Conservation (phyloP, 2,888 invertebrate species). For the Nineta flava region DNA sequence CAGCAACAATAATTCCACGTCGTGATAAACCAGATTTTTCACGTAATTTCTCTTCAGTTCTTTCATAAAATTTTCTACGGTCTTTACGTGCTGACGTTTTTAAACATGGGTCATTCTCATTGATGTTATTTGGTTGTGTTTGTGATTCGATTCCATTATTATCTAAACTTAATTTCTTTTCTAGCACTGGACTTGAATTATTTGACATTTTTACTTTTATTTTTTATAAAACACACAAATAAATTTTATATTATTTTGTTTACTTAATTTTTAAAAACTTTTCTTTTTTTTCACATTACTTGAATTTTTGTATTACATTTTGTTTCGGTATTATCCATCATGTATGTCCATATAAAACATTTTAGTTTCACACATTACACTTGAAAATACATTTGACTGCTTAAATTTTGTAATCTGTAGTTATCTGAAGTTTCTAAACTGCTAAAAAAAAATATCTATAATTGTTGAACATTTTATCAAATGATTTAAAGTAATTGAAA, state of each 20-base stretch:
- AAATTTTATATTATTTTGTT: not conserved
- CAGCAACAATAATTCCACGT: slow-evolving; percentile 17
- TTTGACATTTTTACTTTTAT: slow-evolving; percentile 3
- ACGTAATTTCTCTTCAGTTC: slow-evolving; percentile 16
- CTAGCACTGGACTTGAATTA: not conserved
- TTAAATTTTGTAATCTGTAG: too few relatives aligned
- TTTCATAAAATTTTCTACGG: slow-evolving; percentile 1
- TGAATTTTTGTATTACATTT: not conserved
- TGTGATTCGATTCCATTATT: slow-evolving; percentile 13
- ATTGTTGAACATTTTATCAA: too few relatives aligned
- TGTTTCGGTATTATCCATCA: not conserved
- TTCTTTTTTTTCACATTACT: not conserved
- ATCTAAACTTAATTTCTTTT: slow-evolving; percentile 3
- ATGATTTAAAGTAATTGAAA: too few relatives aligned
- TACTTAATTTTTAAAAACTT: not conserved
- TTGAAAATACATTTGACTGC: too few relatives aligned
- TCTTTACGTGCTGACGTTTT: slow-evolving; percentile 11
- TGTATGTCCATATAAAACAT: too few relatives aligned
- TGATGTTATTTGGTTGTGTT: slow-evolving; percentile 16
- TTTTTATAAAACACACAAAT: not conserved
- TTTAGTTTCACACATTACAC: too few relatives aligned
- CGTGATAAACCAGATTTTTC: slow-evolving; percentile 20
- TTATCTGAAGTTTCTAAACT: too few relatives aligned
- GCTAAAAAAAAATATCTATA: too few relatives aligned
- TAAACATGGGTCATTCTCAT: slow-evolving; percentile 22